These are phyloP conservation scores for Cephus pygmeus DNA, from an alignment of 2,888 invertebrate species.

Conservation along the genomic window DNA sequence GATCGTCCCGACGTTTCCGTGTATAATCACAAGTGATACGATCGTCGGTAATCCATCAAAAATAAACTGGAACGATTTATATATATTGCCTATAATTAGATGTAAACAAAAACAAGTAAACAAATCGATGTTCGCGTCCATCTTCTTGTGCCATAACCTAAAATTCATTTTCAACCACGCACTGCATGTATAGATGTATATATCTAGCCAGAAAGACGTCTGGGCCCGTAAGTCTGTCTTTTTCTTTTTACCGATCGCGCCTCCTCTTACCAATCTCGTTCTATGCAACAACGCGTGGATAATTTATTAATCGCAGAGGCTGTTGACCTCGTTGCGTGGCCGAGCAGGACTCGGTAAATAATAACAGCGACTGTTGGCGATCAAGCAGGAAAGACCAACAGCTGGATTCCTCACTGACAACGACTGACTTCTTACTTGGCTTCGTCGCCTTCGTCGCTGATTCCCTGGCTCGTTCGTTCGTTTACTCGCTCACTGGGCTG, in stretches of 20 bases:
- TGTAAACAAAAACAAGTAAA: neutral
- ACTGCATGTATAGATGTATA: too few species aligned
- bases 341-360: neutral
- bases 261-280: neutral
- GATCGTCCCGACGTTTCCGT: neutral
- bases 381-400: neutral
- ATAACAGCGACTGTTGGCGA: neutral
- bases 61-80: neutral
- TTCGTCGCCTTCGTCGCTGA: neutral
- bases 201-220: too few species aligned
- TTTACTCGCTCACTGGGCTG: neutral
- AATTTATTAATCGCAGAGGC: neutral
- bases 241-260: too few species aligned
- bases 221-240: too few species aligned
- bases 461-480: neutral
- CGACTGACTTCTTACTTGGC: neutral
- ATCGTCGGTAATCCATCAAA: neutral
- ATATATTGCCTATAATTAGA: neutral
- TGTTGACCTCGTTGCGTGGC: neutral
- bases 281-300: neutral
- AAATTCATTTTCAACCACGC: too few species aligned
- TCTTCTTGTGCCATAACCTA: too few species aligned
- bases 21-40: neutral
- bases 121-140: neutral
- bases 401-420: neutral